These are phyloP conservation scores for Sceloporus tristichus DNA, from an alignment of 2,113 vertebrate species.

Conservation along the genomic window DNA sequence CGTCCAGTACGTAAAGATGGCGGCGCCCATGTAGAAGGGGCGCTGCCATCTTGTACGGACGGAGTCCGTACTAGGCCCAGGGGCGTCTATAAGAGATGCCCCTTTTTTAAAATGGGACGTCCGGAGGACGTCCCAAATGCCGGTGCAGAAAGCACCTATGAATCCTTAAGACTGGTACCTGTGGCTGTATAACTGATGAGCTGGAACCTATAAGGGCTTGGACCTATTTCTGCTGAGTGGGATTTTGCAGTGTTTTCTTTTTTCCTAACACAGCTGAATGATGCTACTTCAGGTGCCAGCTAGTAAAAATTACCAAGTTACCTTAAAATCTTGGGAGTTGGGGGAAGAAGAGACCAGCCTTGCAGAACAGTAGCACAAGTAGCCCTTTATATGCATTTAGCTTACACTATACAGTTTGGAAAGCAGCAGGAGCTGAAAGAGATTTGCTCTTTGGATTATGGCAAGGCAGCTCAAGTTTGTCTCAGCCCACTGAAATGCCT, in stretches of 20 bases:
- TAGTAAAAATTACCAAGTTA: not conserved
- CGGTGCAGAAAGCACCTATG: too few relatives aligned
- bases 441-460: not conserved
- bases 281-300: not conserved
- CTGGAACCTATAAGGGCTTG: not conserved
- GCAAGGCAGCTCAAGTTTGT: not conserved
- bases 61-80: too few relatives aligned
- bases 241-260: not conserved
- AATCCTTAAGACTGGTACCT: not conserved
- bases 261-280: conserved; percentile 15
- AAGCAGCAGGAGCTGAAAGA: not conserved
- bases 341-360: not conserved
- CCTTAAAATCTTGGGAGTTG: not conserved
- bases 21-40: too few relatives aligned
- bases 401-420: not conserved
- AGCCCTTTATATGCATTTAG: not conserved
- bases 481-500: not conserved
- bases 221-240: not conserved
- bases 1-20: too few relatives aligned
- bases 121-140: too few relatives aligned
- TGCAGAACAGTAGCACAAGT: accelerated
- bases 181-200: accelerated
- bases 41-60: too few relatives aligned
- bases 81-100: too few relatives aligned
- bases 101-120: too few relatives aligned